Evolutionary conservation across 1,140 invertebrate species (phyloP).

Genomic region (Halictus rubicundus): DNA sequence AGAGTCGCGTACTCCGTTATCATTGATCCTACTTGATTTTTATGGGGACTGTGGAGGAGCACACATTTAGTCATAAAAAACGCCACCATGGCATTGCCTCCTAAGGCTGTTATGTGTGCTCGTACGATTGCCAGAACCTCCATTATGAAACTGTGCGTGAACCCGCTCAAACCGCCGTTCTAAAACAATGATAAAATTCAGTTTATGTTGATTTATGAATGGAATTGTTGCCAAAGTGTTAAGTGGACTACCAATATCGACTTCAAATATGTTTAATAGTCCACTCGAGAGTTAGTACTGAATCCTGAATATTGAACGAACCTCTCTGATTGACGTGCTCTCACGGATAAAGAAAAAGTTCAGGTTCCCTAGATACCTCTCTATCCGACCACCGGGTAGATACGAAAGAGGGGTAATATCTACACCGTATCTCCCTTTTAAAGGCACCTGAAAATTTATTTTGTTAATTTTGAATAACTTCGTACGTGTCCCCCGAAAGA

Average conservation of each 20-base stretch:
- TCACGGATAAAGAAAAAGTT: constrained; percentile 98
- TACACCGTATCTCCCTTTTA: constrained; percentile 87
- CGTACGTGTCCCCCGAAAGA: neutral
- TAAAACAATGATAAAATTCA: constrained; percentile 66
- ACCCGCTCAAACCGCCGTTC: constrained; percentile 94
- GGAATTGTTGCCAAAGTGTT: no score
- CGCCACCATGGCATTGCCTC: constrained; percentile 96
- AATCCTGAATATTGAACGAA: constrained; percentile 68
- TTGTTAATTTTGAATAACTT: neutral
- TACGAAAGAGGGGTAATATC: constrained; percentile 92
- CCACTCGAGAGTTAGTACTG: no score
- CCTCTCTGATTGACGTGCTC: constrained; percentile 94
- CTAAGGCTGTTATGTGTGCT: constrained; percentile 95
- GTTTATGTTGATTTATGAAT: constrained; percentile 11
- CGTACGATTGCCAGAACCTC: constrained; percentile 95
- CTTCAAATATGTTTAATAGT: no score
- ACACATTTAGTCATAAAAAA: constrained; percentile 96
- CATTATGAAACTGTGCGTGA: constrained; percentile 95
- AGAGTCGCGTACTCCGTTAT: neutral
- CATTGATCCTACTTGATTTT: constrained; percentile 91
- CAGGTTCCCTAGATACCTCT: constrained; percentile 94
- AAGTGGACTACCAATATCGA: no score
- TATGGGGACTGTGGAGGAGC: constrained; percentile 94
- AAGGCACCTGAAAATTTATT: constrained; percentile 79
- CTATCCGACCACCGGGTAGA: constrained; percentile 89